phyloP scores from a whole-genome alignment of 2,888 invertebrate species.

The Sicus ferrugineus region DNA sequence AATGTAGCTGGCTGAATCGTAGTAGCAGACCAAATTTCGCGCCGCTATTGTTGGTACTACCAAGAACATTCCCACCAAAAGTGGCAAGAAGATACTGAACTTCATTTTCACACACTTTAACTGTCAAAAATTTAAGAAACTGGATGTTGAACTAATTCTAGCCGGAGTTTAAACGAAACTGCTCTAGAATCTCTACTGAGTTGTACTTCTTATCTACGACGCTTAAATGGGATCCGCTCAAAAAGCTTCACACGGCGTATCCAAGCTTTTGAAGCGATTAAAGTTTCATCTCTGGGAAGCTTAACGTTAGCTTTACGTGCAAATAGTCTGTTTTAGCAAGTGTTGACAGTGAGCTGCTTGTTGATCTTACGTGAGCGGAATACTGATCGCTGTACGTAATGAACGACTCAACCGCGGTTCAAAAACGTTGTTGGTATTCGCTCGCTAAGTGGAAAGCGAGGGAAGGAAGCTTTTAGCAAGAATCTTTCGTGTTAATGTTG shows the following conservation, averaged over 20 bases:
- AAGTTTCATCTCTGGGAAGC: slow-evolving; percentile 25
- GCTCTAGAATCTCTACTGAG: slow-evolving; percentile 29
- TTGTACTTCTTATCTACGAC: slow-evolving; percentile 3
- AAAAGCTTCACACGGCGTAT: background rate
- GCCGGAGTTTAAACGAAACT: slow-evolving; percentile 43
- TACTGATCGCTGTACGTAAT: background rate
- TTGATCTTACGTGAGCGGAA: no score
- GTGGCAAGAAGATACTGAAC: slow-evolving; percentile 16
- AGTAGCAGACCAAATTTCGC: slow-evolving; percentile 58
- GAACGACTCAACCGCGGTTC: background rate
- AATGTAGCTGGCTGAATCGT: slow-evolving; percentile 57
- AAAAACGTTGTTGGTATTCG: background rate
- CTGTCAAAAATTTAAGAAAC: no score
- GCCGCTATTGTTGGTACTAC: slow-evolving; percentile 44
- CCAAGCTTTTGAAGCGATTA: slow-evolving; percentile 24
- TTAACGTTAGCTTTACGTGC: background rate
- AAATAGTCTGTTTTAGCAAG: background rate
- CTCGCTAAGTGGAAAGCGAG: background rate
- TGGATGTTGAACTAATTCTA: slow-evolving; percentile 14
- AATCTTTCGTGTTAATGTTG: background rate
- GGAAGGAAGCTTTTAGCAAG: background rate
- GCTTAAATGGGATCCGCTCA: background rate
- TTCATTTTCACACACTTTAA: slow-evolving; percentile 41
- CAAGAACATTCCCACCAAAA: slow-evolving; percentile 25
- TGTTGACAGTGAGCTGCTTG: background rate